Evolutionary conservation across 2,888 invertebrate species (phyloP), one percentile per base, ranked within the genome.

Genomic region (Didymodactylos carnosus): DNA sequence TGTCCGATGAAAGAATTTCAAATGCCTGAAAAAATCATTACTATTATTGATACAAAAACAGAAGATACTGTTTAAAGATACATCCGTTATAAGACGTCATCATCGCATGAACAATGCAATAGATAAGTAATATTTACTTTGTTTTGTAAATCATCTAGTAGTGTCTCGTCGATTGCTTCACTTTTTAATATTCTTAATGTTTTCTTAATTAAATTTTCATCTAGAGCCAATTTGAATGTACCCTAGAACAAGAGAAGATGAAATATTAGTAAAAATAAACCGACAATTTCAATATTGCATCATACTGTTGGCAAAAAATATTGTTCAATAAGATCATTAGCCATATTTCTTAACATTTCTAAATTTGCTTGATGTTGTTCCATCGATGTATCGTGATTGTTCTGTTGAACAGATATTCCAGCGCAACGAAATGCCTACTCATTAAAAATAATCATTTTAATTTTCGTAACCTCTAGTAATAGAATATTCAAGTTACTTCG

Each of bases 401-500:
- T 29, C n/a, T 62, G 62, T 0, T 8, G 3, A 19, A n/a, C 62
- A 35, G 62, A 27, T 16, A n/a, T 3, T 3, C 29, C 29, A 35
- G 62, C 62, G 35, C 62, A 62, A n/a, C 62, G 62, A 35, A 62
- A 62, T 35, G 62, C 62, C 62, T 62, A 62, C 1, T 35, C 19
- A 29, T 53, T 0, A 8, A 3, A 53, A n/a, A 14, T 5, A 53
- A 19, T 6, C 7, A 13, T 19, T 10, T 19, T 49, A 25, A 3
- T 19, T 53, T 14, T 29, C 16, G 27, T 35, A n/a, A 23, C 19
- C 5, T 4, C n/a, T 29, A n/a, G n/a, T n/a, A n/a, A n/a, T n/a
- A n/a, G n/a, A n/a, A n/a, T n/a, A 35, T 62, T 62, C 25, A 10
- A 16, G n/a, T 27, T 62, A 62, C 62, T 62, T 89, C 89, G 71